These are phyloP conservation scores for Otolemur garnettii DNA, from an alignment of 2,113 vertebrate genomes.

Conservation along the genomic window DNA sequence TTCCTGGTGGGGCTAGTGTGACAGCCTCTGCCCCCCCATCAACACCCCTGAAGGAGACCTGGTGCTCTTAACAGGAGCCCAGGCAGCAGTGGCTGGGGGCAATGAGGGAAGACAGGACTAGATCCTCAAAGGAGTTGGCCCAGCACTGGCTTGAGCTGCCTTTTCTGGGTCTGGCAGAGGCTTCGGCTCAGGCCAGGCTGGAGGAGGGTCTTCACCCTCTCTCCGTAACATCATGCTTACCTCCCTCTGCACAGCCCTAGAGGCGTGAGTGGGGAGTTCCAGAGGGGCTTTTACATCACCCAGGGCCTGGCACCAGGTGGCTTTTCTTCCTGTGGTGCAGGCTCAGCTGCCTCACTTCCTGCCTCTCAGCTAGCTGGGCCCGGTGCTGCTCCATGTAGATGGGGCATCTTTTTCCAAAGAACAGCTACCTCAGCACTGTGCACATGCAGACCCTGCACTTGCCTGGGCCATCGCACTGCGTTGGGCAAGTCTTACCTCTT, in stretches of 20 bases:
- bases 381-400: fast-evolving
- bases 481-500: conserved; percentile 89
- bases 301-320: not conserved
- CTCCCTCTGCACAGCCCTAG: not conserved
- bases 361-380: not conserved
- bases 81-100: too few relatives aligned
- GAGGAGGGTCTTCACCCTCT: not conserved
- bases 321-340: not conserved
- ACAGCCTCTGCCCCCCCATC: not conserved
- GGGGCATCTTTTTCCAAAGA: too few relatives aligned
- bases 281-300: fast-evolving
- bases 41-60: not conserved
- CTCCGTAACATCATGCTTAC: not conserved
- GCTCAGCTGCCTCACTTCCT: fast-evolving
- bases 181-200: not conserved
- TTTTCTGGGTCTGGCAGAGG: not conserved
- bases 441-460: too few relatives aligned
- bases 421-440: too few relatives aligned
- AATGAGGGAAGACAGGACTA: too few relatives aligned
- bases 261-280: not conserved
- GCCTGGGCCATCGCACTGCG: fast-evolving
- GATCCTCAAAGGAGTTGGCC: not conserved
- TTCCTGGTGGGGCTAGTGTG: not conserved
- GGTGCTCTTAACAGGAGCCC: not conserved
- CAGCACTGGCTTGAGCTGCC: not conserved